A percentile compares a stretch with the other conserved stretches of the same genome.
Evolutionary conservation across 2,113 vertebrate genomes (phyloP).

Genomic region (Upupa epops): DNA sequence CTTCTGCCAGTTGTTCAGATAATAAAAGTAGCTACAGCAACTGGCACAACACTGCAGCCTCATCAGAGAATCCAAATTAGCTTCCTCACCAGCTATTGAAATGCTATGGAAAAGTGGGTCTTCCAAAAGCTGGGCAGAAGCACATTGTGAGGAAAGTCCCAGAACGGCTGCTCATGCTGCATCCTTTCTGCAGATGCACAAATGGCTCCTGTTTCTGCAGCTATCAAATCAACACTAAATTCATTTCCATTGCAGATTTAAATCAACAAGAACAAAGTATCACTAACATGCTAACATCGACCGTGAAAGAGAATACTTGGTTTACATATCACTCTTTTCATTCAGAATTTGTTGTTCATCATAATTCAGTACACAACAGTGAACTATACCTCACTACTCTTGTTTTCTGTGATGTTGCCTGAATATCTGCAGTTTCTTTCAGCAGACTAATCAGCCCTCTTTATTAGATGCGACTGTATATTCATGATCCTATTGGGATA

Average conservation of each 20-base stretch:
- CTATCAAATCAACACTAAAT: conserved; percentile 2
- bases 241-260: conserved; percentile 12
- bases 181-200: neutral
- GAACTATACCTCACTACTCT: conserved; percentile 17
- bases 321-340: neutral
- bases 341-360: conserved; percentile 10
- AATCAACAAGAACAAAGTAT: neutral
- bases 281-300: neutral
- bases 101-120: neutral
- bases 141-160: neutral
- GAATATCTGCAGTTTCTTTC: conserved; percentile 10
- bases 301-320: neutral
- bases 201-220: neutral
- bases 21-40: conserved; percentile 19
- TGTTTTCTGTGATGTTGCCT: conserved; percentile 20
- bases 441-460: conserved; percentile 37
- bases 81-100: neutral
- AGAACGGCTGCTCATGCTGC: neutral
- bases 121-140: neutral
- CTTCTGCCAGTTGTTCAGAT: conserved; percentile 34
- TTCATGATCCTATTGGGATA: conserved; percentile 62
- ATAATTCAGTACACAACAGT: conserved; percentile 21
- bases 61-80: neutral
- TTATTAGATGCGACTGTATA: conserved; percentile 41
- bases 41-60: neutral